These are phyloP conservation scores for Pluvianellus socialis DNA, from an alignment of 2,113 vertebrate genomes.

Conservation along the genomic window DNA sequence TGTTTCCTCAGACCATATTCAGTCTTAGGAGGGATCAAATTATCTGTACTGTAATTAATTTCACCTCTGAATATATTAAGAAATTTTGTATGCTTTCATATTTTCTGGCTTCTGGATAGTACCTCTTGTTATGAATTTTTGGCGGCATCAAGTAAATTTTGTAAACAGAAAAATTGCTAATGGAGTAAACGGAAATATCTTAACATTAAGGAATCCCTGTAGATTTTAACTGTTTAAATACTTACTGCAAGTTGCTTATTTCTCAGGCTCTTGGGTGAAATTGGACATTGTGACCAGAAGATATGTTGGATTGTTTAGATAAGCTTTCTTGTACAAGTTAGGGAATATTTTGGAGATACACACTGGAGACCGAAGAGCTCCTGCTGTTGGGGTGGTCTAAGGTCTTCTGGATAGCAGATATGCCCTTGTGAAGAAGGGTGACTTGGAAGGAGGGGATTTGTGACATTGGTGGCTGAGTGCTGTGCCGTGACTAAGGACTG, in stretches of 20 bases:
- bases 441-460: background rate
- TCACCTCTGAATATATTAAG: background rate
- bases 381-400: background rate
- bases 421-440: background rate
- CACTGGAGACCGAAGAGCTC: background rate
- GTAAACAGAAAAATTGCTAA: background rate
- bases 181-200: background rate
- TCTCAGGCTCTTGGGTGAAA: background rate
- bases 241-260: background rate
- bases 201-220: background rate
- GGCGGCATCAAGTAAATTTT: background rate
- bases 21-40: background rate
- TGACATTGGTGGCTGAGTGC: background rate
- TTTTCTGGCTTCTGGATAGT: background rate
- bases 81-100: background rate
- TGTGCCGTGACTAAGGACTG: background rate
- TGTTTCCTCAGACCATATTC: background rate
- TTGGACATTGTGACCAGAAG: background rate
- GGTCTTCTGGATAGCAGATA: background rate
- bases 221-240: background rate
- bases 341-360: background rate
- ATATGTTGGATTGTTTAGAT: background rate
- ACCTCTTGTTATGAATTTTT: background rate
- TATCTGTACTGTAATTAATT: background rate
- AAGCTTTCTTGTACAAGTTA: background rate